Conservation (phyloP, 2,888 invertebrate species). For the Acronicta leporina region DNA sequence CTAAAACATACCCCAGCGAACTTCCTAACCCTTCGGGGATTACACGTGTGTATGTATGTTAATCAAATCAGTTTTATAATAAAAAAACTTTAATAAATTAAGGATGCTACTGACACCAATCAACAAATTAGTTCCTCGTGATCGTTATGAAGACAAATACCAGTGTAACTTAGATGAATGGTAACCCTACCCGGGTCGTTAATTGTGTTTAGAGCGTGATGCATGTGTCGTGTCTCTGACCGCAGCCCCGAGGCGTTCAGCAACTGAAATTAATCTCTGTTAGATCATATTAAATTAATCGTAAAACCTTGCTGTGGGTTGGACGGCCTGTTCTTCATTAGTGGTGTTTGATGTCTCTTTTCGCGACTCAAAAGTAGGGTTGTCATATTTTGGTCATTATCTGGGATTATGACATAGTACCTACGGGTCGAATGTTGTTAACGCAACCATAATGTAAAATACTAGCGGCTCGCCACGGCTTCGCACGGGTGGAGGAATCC, state of each 20-base stretch:
- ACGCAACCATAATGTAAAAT: too few species aligned
- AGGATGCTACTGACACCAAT: conserved; percentile 5
- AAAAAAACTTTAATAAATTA: conserved; percentile 6
- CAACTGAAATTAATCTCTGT: conserved; percentile 66
- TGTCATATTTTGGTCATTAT: conserved; percentile 1
- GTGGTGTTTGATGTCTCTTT: neutral
- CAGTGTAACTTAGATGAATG: conserved; percentile 55
- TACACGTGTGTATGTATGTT: too few species aligned
- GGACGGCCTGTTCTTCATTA: conserved; percentile 18
- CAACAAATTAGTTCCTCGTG: conserved; percentile 36
- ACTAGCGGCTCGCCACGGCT: too few species aligned
- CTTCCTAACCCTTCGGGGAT: too few species aligned
- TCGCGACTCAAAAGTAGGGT: too few species aligned
- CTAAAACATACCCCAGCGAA: too few species aligned
- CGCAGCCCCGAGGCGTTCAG: conserved; percentile 62
- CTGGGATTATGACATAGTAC: neutral
- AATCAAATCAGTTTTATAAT: neutral
- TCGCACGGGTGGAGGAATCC: too few species aligned
- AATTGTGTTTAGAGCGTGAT: conserved; percentile 78
- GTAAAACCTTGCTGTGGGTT: conserved; percentile 33
- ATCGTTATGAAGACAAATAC: conserved; percentile 58
- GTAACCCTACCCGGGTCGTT: conserved; percentile 68
- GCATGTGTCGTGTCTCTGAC: conserved; percentile 74
- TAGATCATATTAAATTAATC: conserved; percentile 61
- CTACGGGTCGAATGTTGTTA: too few species aligned